phyloP scores from a whole-genome alignment of 2,888 invertebrate species.

The Oscheius sp. region DNA sequence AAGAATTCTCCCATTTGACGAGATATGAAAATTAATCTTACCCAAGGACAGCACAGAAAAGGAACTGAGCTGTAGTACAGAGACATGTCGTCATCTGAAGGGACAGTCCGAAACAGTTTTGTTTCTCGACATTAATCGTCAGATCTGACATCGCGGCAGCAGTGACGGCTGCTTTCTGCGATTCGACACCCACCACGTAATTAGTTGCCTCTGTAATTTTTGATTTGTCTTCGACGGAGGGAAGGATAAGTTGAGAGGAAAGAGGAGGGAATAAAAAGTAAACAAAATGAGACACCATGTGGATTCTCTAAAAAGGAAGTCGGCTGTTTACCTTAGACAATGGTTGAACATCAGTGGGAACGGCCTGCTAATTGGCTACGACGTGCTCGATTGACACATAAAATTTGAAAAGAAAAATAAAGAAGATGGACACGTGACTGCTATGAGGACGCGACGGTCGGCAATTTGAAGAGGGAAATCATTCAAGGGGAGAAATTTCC shows the following conservation, averaged over 20 bases:
- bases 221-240: neutral
- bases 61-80: constrained; percentile 23
- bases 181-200: constrained; percentile 24
- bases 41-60: constrained; percentile 15
- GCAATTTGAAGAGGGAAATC: no score
- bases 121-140: constrained; percentile 29
- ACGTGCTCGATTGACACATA: constrained; percentile 20
- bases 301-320: neutral
- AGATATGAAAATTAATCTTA: neutral
- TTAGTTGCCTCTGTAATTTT: neutral
- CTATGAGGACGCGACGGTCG: no score
- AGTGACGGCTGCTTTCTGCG: neutral
- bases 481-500: no score
- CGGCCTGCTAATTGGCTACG: constrained; percentile 22
- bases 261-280: neutral
- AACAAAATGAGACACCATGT: neutral
- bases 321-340: constrained; percentile 14
- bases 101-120: constrained; percentile 25
- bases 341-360: neutral
- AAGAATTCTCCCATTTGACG: no score
- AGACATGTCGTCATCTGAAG: constrained; percentile 17
- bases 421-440: no score
- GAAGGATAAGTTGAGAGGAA: neutral
- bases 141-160: constrained; percentile 22
- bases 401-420: no score